Percentiles rank a stretch among this genome's conserved stretches.
phyloP scores from a whole-genome alignment of 2,113 vertebrate species.

The Cinclus cinclus region DNA sequence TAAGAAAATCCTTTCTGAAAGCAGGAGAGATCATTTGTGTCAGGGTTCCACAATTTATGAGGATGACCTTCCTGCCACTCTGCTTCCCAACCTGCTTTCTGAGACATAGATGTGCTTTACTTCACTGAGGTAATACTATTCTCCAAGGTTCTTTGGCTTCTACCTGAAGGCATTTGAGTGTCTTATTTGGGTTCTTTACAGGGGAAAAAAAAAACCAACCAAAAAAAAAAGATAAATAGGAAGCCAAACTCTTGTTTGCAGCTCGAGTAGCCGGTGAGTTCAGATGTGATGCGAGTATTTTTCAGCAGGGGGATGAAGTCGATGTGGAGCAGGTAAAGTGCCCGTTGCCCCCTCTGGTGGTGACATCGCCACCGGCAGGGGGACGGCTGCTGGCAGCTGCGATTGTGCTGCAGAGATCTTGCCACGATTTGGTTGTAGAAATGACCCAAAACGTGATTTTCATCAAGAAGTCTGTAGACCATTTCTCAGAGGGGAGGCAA shows the following conservation, averaged over 20 bases:
- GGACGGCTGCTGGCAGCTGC: background rate
- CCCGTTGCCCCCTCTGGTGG: background rate
- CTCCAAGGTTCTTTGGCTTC: background rate
- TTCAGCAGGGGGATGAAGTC: background rate
- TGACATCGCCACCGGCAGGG: rapidly evolving
- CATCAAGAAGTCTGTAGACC: background rate
- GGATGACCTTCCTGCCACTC: slow-evolving; percentile 71
- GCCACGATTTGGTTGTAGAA: background rate
- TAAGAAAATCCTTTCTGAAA: slow-evolving; percentile 86
- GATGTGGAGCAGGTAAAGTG: too few species aligned
- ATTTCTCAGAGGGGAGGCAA: background rate
- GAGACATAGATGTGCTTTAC: background rate
- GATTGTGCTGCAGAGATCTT: background rate
- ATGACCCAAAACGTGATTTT: background rate
- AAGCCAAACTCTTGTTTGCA: background rate
- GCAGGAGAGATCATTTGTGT: slow-evolving; percentile 82
- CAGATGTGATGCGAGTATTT: rapidly evolving
- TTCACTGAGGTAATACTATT: background rate
- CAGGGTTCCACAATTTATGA: slow-evolving; percentile 82
- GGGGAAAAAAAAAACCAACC: background rate
- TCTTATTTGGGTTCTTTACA: background rate
- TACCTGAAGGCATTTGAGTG: background rate
- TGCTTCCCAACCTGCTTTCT: slow-evolving; percentile 70
- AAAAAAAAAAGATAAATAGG: background rate
- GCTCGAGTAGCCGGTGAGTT: background rate